Percentiles rank a stretch among this genome's conserved stretches.
These are phyloP conservation scores for Diphyllodes magnificus DNA, from an alignment of 2,113 vertebrate genomes.

Conservation along the genomic window DNA sequence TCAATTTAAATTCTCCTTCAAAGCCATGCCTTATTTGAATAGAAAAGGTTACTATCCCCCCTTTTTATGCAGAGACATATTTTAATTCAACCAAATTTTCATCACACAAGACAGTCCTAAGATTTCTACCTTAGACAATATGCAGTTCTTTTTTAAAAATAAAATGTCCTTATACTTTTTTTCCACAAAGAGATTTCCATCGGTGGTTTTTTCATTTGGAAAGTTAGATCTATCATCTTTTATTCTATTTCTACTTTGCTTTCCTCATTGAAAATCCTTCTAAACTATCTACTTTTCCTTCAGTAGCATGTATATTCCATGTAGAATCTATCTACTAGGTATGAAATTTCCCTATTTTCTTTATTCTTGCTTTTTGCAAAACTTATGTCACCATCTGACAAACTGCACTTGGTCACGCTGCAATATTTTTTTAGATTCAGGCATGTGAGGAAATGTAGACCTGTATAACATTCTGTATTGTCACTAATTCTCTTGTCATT, in stretches of 20 bases:
- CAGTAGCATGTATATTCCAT: not conserved
- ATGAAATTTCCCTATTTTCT: not conserved
- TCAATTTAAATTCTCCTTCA: slow-evolving; percentile 46
- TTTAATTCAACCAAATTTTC: not conserved
- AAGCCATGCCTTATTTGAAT: slow-evolving; percentile 26
- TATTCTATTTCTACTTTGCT: not conserved
- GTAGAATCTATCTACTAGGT: not conserved
- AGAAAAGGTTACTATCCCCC: slow-evolving; percentile 5
- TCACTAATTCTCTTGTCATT: not conserved
- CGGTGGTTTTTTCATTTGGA: not conserved
- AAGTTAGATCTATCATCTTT: not conserved
- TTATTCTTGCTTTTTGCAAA: not conserved
- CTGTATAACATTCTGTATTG: not conserved
- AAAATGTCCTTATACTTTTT: not conserved
- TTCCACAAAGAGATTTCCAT: not conserved
- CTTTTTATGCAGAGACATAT: not conserved
- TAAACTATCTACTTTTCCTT: not conserved
- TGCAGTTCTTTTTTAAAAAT: not conserved
- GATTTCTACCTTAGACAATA: not conserved
- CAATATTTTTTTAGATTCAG: not conserved
- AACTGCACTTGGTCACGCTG: not conserved
- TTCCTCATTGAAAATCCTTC: not conserved
- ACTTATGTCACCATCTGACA: not conserved
- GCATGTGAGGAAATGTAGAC: not conserved
- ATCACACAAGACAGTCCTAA: not conserved